Conservation (phyloP, 2,888 invertebrate species). For the Chloroclystis v-ata region DNA sequence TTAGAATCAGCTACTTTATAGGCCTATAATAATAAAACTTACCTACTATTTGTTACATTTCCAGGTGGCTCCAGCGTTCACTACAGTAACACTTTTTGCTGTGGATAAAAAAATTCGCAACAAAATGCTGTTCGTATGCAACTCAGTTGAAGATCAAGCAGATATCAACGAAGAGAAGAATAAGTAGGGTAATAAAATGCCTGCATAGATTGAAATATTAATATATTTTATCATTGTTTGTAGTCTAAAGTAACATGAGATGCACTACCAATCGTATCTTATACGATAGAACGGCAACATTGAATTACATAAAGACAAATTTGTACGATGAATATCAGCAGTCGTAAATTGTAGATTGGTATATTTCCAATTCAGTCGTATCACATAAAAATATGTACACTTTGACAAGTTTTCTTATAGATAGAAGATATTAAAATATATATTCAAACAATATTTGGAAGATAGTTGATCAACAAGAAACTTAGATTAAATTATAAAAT, state of each 20-base stretch:
- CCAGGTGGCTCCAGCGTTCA: slow-evolving; percentile 45
- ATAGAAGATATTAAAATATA: slow-evolving; percentile 33
- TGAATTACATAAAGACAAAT: slow-evolving; percentile 55
- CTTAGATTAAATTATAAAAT: slow-evolving; percentile 21
- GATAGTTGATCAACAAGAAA: slow-evolving; percentile 8
- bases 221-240: slow-evolving; percentile 29
- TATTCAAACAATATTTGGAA: slow-evolving; percentile 44
- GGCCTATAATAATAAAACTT: too few species aligned
- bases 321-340: slow-evolving; percentile 68
- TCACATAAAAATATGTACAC: slow-evolving; percentile 29
- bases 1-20: too few species aligned
- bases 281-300: slow-evolving; percentile 59
- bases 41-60: slow-evolving; percentile 32
- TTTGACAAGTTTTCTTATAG: slow-evolving; percentile 20
- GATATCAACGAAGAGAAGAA: slow-evolving; percentile 27
- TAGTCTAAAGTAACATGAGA: slow-evolving; percentile 45
- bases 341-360: slow-evolving; percentile 43
- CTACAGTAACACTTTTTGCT: slow-evolving; percentile 38
- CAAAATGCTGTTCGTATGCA: slow-evolving; percentile 35
- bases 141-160: slow-evolving; percentile 3
- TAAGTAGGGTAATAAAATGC: slow-evolving; percentile 17
- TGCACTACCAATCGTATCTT: slow-evolving; percentile 49
- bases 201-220: slow-evolving; percentile 21
- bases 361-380: slow-evolving; percentile 56
- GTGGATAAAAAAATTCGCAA: slow-evolving; percentile 40